phyloP scores from a whole-genome alignment of 2,797 vertebrate species.

The Ptychobarbus kaznakovi region DNA sequence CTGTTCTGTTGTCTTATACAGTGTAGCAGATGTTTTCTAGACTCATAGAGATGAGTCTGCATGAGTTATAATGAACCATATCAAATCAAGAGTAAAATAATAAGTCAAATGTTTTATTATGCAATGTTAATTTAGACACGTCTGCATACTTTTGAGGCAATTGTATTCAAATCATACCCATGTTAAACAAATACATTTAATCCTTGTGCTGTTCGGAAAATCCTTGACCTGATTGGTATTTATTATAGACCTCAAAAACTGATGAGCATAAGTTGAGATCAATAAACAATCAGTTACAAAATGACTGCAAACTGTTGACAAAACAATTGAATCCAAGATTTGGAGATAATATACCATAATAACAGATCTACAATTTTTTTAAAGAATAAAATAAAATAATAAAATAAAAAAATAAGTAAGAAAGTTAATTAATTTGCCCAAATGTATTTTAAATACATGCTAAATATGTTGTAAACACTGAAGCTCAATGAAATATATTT shows the following conservation, averaged over 20 bases:
- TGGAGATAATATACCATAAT: neutral
- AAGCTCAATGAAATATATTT: neutral
- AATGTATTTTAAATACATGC: too few species aligned
- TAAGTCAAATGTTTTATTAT: neutral
- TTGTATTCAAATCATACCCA: neutral
- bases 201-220: neutral
- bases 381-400: too few species aligned
- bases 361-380: neutral
- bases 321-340: neutral
- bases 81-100: neutral
- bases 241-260: neutral
- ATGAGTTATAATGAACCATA: neutral
- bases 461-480: neutral
- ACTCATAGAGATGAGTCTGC: neutral
- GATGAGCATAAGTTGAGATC: too few species aligned
- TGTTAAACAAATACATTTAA: neutral
- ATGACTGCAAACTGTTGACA: neutral
- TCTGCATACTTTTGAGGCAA: neutral
- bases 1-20: neutral
- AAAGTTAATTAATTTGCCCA: too few species aligned
- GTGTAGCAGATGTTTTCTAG: neutral
- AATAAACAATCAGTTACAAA: too few species aligned
- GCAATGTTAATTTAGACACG: neutral
- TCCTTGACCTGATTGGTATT: neutral
- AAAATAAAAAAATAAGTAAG: too few species aligned